phyloP scores from a whole-genome alignment of 2,797 vertebrate genomes.

The Syndactyla subalaris region DNA sequence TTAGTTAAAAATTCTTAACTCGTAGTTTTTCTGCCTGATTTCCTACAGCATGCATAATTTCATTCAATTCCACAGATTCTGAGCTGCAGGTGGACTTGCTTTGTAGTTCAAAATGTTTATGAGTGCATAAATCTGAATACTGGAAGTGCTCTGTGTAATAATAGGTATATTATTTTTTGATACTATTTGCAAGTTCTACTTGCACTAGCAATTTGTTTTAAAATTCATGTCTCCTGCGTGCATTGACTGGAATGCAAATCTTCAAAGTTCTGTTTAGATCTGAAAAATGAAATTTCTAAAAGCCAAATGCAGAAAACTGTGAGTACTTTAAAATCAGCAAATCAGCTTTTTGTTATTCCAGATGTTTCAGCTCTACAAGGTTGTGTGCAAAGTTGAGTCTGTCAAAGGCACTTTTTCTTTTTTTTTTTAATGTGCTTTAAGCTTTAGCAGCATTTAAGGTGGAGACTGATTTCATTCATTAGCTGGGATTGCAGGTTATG shows the following conservation, averaged over 20 bases:
- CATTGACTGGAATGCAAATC: neutral
- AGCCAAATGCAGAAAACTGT: neutral
- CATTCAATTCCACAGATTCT: neutral
- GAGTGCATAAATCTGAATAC: neutral
- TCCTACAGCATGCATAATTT: neutral
- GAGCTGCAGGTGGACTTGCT: neutral
- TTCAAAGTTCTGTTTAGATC: neutral
- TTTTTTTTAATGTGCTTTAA: neutral
- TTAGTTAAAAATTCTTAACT: neutral
- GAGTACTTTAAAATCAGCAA: neutral
- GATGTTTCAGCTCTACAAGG: neutral
- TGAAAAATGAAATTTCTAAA: neutral
- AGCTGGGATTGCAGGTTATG: neutral
- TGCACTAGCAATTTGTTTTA: neutral
- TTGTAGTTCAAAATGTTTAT: neutral
- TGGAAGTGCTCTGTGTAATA: neutral
- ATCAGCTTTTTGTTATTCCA: neutral
- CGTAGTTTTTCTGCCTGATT: neutral
- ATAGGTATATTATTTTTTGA: neutral
- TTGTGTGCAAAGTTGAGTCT: constrained; percentile 15
- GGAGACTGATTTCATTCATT: neutral
- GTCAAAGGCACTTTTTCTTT: neutral
- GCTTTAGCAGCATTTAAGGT: neutral
- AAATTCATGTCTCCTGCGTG: neutral
- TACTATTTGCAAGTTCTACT: neutral